phyloP scores from a whole-genome alignment of 2,888 invertebrate genomes.

The Ctena decussata region DNA sequence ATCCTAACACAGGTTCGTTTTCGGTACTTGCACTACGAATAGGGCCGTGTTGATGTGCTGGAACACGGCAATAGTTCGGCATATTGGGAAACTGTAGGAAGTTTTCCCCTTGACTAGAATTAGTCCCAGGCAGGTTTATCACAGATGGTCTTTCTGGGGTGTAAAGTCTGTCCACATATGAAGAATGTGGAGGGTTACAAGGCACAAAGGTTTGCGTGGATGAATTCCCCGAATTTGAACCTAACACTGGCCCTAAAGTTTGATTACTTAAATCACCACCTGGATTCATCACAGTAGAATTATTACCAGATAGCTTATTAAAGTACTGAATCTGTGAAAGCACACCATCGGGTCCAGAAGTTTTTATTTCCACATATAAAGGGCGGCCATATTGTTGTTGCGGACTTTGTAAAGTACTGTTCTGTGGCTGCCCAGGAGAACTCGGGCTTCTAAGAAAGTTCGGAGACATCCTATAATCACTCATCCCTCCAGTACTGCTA shows the following conservation, averaged over 20 bases:
- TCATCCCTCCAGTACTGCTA: slow-evolving; percentile 11
- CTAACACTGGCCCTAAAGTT: slow-evolving; percentile 7
- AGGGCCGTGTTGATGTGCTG: slow-evolving; percentile 55
- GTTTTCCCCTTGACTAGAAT: slow-evolving; percentile 65
- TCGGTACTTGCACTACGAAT: slow-evolving; percentile 62
- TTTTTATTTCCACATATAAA: slow-evolving; percentile 53
- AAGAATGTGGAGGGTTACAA: slow-evolving; percentile 21
- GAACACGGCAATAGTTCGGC: slow-evolving; percentile 66
- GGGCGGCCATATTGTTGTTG: slow-evolving; percentile 24
- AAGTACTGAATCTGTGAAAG: slow-evolving; percentile 64
- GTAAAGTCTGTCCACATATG: slow-evolving; percentile 35
- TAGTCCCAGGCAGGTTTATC: slow-evolving; percentile 57
- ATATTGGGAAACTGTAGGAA: slow-evolving; percentile 67
- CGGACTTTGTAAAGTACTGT: not conserved
- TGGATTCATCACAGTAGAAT: not conserved
- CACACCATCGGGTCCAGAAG: slow-evolving; percentile 45
- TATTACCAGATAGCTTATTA: slow-evolving; percentile 43
- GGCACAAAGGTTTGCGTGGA: slow-evolving; percentile 3
- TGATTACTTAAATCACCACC: slow-evolving; percentile 29
- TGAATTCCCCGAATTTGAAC: slow-evolving; percentile 8
- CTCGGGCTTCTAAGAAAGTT: slow-evolving; percentile 17
- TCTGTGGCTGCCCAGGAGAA: slow-evolving; percentile 12
- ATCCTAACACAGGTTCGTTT: slow-evolving; percentile 57
- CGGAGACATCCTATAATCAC: slow-evolving; percentile 35
- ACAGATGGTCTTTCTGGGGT: slow-evolving; percentile 57